Base-by-base conservation (phyloP, 2,888 invertebrate species). In the Drosophila anomelani region DNA sequence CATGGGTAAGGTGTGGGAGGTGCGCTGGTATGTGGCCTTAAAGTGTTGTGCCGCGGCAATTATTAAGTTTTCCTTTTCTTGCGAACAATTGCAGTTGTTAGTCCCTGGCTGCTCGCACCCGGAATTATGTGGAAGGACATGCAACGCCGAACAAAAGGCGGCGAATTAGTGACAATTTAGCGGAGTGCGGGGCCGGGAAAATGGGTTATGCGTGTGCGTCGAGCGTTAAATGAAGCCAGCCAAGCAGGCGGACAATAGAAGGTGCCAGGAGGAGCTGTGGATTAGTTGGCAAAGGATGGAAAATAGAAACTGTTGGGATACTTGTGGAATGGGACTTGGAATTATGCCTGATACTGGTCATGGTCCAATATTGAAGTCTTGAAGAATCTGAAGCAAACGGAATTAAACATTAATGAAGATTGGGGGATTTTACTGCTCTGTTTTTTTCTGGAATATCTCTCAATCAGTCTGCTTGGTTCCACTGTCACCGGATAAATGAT, bases 151-250 rank as follows among this genome's bases (percentile, higher is more conserved):
- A 75, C 85, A 87, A 79, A 81, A 81, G 83, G 74, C 78, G 81
- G 64, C 81, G 78, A 79, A 88, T 87, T 88, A 88, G 86, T 81
- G 88, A 80, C 85, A 85, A 86, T 88, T 85, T 87, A 81, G 78
- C 81, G 68, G 57, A 13, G 46, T 26, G 20, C 12, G n/a, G 20
- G 15, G 10, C 9, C n/a, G 17, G 12, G 4, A 69, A 60, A 75
- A 72, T 79, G 68, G 77, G 64, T 62, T 71, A 72, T 81, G 79
- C 79, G 74, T 80, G 86, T 76, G 86, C 85, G 82, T 75, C 71
- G 66, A 82, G 85, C 85, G 85, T 85, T 85, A 84, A 85, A 85
- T 85, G 81, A 85, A 80, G 59, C 68, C 81, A 75, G 71, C 23
- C 44, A 10, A 26, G 66, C 79, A 61, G 58, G 63, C 51, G 39